These are phyloP conservation scores for Carapus acus DNA, from an alignment of 2,797 vertebrate genomes.

Conservation along the genomic window DNA sequence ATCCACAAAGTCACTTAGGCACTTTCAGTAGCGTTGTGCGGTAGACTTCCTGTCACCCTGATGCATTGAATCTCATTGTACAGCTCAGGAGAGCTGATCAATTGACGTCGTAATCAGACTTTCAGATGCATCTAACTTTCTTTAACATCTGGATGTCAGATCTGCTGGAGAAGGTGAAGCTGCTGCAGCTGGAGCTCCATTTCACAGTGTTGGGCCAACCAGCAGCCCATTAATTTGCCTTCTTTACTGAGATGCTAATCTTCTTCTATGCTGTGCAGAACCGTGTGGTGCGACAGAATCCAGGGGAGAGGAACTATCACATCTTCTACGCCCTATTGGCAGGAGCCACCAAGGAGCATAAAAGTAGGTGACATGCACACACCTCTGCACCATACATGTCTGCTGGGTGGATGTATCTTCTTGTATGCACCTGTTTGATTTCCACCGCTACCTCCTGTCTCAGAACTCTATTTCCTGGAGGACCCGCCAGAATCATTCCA, in stretches of 20 bases:
- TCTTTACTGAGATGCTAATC: neutral
- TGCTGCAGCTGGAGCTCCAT: neutral
- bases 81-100: too few relatives aligned
- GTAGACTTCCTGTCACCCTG: too few relatives aligned
- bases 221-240: slow-evolving; percentile 7
- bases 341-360: slow-evolving; percentile 77
- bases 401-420: too few relatives aligned
- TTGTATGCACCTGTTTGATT: too few relatives aligned
- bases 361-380: slow-evolving; percentile 77
- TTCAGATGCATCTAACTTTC: slow-evolving; percentile 39
- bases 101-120: too few relatives aligned
- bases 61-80: too few relatives aligned
- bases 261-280: slow-evolving; percentile 65
- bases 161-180: slow-evolving; percentile 87
- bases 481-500: slow-evolving; percentile 78
- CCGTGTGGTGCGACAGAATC: slow-evolving; percentile 89
- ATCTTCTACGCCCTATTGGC: slow-evolving; percentile 89
- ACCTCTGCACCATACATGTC: too few relatives aligned
- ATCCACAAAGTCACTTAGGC: too few relatives aligned
- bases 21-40: too few relatives aligned
- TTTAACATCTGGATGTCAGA: slow-evolving; percentile 76
- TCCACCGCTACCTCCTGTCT: slow-evolving; percentile 27
- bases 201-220: neutral
- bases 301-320: slow-evolving; percentile 89
- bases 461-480: slow-evolving; percentile 76